Conservation (phyloP, 1,140 invertebrate genomes). For the Drosophila cardini region DNA sequence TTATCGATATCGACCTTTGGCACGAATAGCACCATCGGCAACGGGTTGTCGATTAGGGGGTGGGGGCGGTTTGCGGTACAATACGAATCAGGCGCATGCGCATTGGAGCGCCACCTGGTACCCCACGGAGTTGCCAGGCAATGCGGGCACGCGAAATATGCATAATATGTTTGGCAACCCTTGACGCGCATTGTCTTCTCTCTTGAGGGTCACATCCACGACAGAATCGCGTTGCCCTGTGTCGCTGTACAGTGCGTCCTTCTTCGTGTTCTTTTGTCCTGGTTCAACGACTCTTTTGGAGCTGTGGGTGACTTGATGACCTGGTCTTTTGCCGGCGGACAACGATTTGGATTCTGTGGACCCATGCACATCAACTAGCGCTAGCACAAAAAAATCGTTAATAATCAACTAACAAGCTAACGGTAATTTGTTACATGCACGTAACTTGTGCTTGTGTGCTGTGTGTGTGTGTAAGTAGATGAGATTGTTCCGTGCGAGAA, state of each 20-base stretch:
- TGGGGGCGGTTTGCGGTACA: background rate
- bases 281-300: background rate
- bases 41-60: background rate
- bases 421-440: conserved; percentile 39
- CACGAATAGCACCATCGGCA: no score
- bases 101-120: conserved; percentile 4
- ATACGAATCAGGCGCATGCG: conserved; percentile 38
- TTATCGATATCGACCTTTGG: no score
- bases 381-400: background rate
- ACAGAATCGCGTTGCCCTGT: conserved; percentile 11
- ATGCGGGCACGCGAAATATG: conserved; percentile 8
- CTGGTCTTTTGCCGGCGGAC: background rate
- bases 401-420: conserved; percentile 18
- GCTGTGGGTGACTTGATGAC: background rate
- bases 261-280: background rate
- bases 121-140: conserved; percentile 37
- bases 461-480: conserved; percentile 24
- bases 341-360: background rate
- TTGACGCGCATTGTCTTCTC: conserved; percentile 12
- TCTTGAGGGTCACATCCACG: conserved; percentile 35
- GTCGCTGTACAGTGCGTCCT: conserved; percentile 1
- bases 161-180: conserved; percentile 44
- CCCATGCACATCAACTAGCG: background rate
- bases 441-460: conserved; percentile 7
- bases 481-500: conserved; percentile 28